Evolutionary conservation across 2,888 invertebrate species (phyloP).

Genomic region (Limnephilus auricula): DNA sequence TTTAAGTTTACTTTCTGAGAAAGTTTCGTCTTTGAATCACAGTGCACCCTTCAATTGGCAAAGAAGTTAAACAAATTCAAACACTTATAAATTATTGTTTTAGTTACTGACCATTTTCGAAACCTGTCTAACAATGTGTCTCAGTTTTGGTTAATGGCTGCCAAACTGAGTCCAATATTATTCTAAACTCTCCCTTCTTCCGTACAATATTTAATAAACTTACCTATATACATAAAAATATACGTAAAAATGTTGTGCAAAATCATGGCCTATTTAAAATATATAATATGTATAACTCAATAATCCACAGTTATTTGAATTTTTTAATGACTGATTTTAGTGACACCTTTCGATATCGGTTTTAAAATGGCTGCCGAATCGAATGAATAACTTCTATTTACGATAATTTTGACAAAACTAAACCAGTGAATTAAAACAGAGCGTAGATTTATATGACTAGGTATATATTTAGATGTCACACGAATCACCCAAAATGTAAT

Average conservation of each 20-base stretch:
- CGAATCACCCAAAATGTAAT: neutral
- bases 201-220: too few relatives aligned
- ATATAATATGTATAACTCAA: neutral
- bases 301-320: neutral
- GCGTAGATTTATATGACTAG: neutral
- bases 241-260: neutral
- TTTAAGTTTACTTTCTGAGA: neutral
- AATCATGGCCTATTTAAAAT: neutral
- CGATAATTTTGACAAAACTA: neutral
- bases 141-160: neutral
- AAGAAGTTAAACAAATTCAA: too few relatives aligned
- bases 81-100: neutral
- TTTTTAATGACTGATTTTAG: neutral
- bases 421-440: neutral
- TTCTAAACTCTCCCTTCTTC: neutral
- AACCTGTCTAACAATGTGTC: neutral
- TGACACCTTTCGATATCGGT: neutral
- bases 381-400: neutral
- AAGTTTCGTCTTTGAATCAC: neutral
- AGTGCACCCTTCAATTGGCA: too few relatives aligned
- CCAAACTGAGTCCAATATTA: neutral
- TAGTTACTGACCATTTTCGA: neutral
- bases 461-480: neutral
- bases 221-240: neutral
- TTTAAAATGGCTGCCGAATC: neutral